These are phyloP conservation scores for Probaryconus sp. DNA, from an alignment of 1,140 invertebrate species.

Conservation along the genomic window DNA sequence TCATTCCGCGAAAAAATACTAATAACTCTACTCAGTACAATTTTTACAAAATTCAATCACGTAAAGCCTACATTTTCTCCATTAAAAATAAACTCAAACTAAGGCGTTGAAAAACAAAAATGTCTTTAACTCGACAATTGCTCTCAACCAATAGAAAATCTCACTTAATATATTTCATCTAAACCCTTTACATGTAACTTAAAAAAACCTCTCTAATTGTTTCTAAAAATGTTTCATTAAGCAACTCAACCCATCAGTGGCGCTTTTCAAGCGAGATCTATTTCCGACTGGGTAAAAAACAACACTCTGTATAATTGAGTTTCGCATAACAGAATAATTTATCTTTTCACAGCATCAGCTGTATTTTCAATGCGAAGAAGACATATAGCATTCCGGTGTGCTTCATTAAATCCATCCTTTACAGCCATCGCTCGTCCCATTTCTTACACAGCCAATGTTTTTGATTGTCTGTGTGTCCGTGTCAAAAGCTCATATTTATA, in stretches of 20 bases:
- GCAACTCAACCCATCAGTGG: no score
- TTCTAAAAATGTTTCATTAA: no score
- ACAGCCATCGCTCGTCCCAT: not conserved
- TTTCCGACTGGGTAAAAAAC: no score
- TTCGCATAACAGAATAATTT: conserved; percentile 31
- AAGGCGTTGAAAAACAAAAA: not conserved
- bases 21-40: not conserved
- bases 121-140: not conserved
- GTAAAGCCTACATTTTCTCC: no score
- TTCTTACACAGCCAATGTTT: conserved; percentile 17
- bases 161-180: no score
- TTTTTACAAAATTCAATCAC: no score
- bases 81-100: no score
- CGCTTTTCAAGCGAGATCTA: no score
- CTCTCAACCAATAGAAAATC: no score
- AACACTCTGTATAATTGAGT: conserved; percentile 12
- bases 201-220: no score
- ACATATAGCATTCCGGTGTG: conserved; percentile 5
- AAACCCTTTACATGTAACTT: no score
- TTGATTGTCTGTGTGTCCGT: no score
- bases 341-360: conserved; percentile 36
- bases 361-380: conserved; percentile 15
- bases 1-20: conserved; percentile 6
- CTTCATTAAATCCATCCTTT: conserved; percentile 37
- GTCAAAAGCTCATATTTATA: conserved; percentile 39